phyloP scores from a whole-genome alignment of 2,888 invertebrate species.

The Melangyna quadrimaculata region DNA sequence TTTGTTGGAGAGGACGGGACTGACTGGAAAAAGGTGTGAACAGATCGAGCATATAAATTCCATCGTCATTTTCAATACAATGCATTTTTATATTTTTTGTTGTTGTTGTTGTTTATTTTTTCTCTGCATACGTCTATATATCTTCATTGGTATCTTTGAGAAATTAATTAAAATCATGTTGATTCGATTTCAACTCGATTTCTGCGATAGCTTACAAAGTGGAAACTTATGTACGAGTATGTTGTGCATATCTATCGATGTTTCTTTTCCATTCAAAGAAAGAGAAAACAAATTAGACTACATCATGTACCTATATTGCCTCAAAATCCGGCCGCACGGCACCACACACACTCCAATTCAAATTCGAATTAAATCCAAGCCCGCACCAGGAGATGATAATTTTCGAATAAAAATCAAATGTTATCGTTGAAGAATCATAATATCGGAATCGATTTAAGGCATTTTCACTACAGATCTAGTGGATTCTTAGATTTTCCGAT shows the following conservation, averaged over 20 bases:
- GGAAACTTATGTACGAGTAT: slow-evolving; percentile 56
- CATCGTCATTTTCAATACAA: slow-evolving; percentile 42
- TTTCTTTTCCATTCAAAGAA: background rate
- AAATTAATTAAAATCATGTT: slow-evolving; percentile 70
- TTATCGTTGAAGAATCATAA: slow-evolving; percentile 57
- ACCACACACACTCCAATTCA: slow-evolving; percentile 5
- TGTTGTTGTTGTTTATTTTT: background rate
- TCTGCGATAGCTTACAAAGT: slow-evolving; percentile 65
- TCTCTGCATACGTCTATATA: background rate
- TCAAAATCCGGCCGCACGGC: slow-evolving; percentile 42
- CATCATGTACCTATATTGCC: too few species aligned
- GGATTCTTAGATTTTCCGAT: slow-evolving; percentile 48
- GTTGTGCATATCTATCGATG: background rate
- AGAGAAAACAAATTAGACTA: slow-evolving; percentile 38
- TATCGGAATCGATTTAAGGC: slow-evolving; percentile 64
- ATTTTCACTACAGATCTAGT: slow-evolving; percentile 56
- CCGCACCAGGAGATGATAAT: slow-evolving; percentile 63
- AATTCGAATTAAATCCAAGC: slow-evolving; percentile 6
- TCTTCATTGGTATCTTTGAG: background rate
- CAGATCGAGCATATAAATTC: slow-evolving; percentile 57
- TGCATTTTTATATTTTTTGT: slow-evolving; percentile 40
- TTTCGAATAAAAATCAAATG: slow-evolving; percentile 68
- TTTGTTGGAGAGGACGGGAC: background rate
- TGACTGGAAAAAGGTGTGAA: slow-evolving; percentile 59
- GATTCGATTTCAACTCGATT: slow-evolving; percentile 56